Base-by-base conservation (phyloP, 2,113 vertebrate genomes). In the Eclectus roratus region DNA sequence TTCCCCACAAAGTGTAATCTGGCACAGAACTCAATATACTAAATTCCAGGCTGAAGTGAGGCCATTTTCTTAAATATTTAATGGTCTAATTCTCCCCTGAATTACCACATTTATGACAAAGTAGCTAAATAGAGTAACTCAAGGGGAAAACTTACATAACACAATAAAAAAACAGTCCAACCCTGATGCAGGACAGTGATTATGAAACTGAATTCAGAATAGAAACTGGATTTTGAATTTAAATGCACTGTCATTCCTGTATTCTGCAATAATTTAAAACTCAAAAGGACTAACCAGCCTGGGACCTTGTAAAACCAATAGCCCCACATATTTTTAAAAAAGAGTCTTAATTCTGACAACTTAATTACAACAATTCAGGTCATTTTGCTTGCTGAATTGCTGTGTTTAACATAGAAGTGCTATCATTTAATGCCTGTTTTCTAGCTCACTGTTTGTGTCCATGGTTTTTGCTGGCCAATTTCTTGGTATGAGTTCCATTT, bases 11-110 rank as follows among this genome's bases (percentile, higher is more conserved):
- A 86, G 52, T 80, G 81, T 85, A 80, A 92, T 72, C 60, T 79
- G 79, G 46, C 71, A 87, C 46, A 68, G 41, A 73, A 90, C 53
- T 71, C 85, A 86, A 81, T 86, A 88, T 53, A 76, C 56, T 84
- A 84, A 88, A 86, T 90, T 93, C 76, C 80, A 93, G 78, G 43
- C 69, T 92, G 82, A 86, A 95, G 88, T 78, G 73, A 91, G 76
- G 44, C 73, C 50, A 81, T 86, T 94, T 90, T 78, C 79, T 90
- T 95, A 55, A 96, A 96, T 94, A 86, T 91, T 95, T 96, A 90
- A 86, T 88, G 80, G 47, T 60, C 50, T 86, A 86, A 86, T 95
- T 93, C 90, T 86, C 68, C 64, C 16, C 35, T 78, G 79, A 95
- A 94, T 94, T 88, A 88, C 47, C 47, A 71, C n/a, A 78, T 94